Evolutionary conservation across 1,140 invertebrate species (phyloP).

Genomic region (Notospermus geniculatus): DNA sequence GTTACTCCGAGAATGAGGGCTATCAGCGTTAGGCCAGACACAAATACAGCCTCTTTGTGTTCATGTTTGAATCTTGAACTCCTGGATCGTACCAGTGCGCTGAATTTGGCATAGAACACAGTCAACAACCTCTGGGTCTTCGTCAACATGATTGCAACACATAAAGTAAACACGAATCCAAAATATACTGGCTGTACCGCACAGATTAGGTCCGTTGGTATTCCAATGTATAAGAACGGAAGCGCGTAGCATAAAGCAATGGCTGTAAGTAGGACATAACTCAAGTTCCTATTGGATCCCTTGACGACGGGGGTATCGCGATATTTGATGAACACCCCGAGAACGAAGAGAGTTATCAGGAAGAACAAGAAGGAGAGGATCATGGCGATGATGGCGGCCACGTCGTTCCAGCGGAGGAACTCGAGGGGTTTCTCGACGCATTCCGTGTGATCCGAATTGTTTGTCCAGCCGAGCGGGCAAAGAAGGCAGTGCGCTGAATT

Average conservation of each 20-base stretch:
- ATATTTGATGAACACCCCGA: conserved; percentile 17
- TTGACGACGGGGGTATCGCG: conserved; percentile 23
- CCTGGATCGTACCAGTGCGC: background rate
- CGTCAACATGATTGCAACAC: conserved; percentile 69
- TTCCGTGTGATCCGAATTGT: conserved; percentile 3
- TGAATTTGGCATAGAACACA: conserved; percentile 33
- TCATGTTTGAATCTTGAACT: background rate
- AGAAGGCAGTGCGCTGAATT: no score
- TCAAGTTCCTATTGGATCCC: conserved; percentile 17
- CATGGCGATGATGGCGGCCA: background rate
- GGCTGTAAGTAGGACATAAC: conserved; percentile 21
- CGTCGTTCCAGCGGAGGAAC: conserved; percentile 7
- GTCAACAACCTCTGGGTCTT: conserved; percentile 70
- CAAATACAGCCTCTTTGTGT: background rate
- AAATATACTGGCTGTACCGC: conserved; percentile 62
- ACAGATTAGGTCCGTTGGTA: conserved; percentile 62
- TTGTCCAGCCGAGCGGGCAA: background rate
- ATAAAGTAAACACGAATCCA: conserved; percentile 66
- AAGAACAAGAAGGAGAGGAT: background rate
- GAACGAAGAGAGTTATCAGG: conserved; percentile 11
- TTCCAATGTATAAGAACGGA: conserved; percentile 12
- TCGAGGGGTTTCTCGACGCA: conserved; percentile 5
- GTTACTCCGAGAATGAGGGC: background rate
- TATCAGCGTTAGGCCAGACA: background rate
- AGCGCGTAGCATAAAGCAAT: conserved; percentile 16